Percentiles rank a stretch among this genome's conserved stretches.
phyloP scores from a whole-genome alignment of 2,888 invertebrate genomes.

The Phaonia tiefii region DNA sequence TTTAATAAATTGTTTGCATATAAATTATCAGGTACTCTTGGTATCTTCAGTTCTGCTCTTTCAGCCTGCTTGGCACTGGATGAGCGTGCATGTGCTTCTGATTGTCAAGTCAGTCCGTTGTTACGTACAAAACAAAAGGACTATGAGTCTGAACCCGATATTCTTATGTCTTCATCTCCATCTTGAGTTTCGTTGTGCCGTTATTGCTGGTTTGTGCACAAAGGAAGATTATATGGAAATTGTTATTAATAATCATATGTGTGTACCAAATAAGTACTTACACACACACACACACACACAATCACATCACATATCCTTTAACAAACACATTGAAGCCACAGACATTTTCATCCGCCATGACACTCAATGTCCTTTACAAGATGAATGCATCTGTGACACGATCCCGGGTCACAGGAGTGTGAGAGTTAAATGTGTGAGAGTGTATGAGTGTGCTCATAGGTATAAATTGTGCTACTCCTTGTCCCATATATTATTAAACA shows the following conservation, averaged over 20 bases:
- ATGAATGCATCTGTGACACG: not conserved
- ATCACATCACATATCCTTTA: not conserved
- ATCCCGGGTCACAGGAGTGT: not conserved
- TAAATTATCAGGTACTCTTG: conserved; percentile 54
- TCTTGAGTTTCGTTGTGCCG: not conserved
- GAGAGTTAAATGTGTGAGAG: not conserved
- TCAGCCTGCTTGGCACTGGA: not conserved
- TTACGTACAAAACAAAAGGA: conserved; percentile 35
- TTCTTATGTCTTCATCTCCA: not conserved
- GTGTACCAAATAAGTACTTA: conserved; percentile 27
- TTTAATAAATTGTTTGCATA: conserved; percentile 58
- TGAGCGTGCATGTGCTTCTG: not conserved
- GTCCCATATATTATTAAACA: conserved; percentile 35
- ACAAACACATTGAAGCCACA: not conserved
- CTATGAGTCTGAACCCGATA: not conserved
- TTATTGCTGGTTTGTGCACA: not conserved
- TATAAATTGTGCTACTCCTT: conserved; percentile 20
- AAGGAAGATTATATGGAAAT: conserved; percentile 51
- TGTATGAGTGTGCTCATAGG: not conserved
- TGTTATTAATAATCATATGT: conserved; percentile 55
- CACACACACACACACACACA: conserved; percentile 18
- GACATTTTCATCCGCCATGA: not conserved
- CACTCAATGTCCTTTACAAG: not conserved
- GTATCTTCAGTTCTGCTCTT: not conserved
- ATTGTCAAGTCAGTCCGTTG: conserved; percentile 24